Evolutionary conservation across 92 coral and sea anemone genomes (phyloP), one percentile per base, ranked within the genome.

Genomic region (Phenganax marumi): DNA sequence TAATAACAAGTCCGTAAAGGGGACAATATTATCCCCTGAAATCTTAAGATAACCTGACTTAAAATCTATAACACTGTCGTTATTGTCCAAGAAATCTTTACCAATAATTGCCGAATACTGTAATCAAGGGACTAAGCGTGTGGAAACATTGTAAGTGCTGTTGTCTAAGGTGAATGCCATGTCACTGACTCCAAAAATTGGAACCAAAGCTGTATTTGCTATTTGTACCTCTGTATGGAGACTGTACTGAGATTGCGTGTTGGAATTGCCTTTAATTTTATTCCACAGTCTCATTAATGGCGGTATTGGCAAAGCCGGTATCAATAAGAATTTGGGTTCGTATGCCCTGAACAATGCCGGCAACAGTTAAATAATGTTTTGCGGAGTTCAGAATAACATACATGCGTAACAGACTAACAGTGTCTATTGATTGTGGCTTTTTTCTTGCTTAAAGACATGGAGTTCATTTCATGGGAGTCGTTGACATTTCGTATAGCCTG

Each of bases 281-380:
- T 84, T 72, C 87, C 84, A 83, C 8, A 87, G 83, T 48, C 53
- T 83, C 4, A 83, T 47, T 62, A 39, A 87, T 70, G 7, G 87
- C 90, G 3, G 74, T 70, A 43, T 84, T 79, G 50, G 73, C 84
- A 7, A 87, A 87, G 7, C 87, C 90, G 8, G 90, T 87, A 26
- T 87, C 90, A 65, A 21, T 17, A 8, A 65, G 14, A 65, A 65
- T 65, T 23, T 65, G 23, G 2, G 39, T 17, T 17, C 8, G 71
- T 10, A 65, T 65, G 26, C 39, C 39, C 8, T 65, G 33, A 4
- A 21, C 39, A 6, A 17, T 4, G 8, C 71, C 71, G 12, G 39
- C 33, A 3, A 65, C 39, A 23, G 26, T 65, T 10, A 65, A n/a
- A 65, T 65, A 21, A 17, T 10, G 2, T 65, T 11, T 65, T 21